phyloP scores from a whole-genome alignment of 2,888 invertebrate genomes.

The Thymelicus sylvestris region DNA sequence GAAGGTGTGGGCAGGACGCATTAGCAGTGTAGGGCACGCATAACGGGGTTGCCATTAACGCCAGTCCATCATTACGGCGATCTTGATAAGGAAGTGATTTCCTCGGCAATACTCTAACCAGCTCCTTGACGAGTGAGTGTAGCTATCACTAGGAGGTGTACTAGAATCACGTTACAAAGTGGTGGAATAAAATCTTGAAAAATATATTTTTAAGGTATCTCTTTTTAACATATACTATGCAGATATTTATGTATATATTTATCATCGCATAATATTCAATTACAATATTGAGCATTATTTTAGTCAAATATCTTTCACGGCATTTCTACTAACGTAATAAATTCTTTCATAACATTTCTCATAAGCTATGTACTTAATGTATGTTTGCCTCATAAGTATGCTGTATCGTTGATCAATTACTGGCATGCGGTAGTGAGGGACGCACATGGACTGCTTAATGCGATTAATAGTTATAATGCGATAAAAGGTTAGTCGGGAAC shows the following conservation, averaged over 20 bases:
- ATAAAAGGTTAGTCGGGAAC: constrained; percentile 1
- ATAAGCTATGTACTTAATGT: too few species aligned
- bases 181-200: too few species aligned
- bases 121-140: not conserved
- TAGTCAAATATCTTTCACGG: too few species aligned
- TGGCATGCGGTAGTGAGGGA: not conserved
- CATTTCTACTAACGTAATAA: too few species aligned
- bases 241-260: too few species aligned
- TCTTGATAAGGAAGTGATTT: constrained; percentile 20
- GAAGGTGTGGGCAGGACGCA: not conserved
- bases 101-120: constrained; percentile 1
- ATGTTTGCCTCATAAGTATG: too few species aligned
- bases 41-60: constrained; percentile 18
- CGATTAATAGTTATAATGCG: constrained; percentile 7
- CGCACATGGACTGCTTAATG: not conserved
- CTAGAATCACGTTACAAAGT: not conserved
- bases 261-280: too few species aligned
- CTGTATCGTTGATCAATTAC: not conserved
- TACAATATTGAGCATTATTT: too few species aligned
- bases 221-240: too few species aligned
- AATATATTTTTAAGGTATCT: too few species aligned
- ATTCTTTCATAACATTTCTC: too few species aligned
- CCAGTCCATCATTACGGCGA: constrained; percentile 12
- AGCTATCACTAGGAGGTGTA: not conserved
- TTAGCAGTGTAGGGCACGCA: not conserved